Evolutionary conservation across 2,888 invertebrate species (phyloP).

Genomic region (Pandemis corylana): DNA sequence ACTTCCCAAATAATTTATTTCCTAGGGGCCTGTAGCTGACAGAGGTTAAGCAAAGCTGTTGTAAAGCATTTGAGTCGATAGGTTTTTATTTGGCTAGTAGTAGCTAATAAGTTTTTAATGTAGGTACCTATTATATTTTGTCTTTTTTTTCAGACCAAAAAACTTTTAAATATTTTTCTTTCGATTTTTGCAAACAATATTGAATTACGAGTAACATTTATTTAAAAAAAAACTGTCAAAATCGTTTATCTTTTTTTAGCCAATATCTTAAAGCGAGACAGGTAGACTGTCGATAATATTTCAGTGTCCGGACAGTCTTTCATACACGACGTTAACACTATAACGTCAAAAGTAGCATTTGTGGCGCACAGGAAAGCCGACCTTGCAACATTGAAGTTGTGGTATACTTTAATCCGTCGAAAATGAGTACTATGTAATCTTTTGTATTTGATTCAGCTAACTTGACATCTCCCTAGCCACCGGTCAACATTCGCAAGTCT

Average conservation of each 20-base stretch:
- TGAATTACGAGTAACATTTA: no score
- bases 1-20: no score
- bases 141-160: no score
- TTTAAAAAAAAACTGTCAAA: neutral
- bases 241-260: neutral
- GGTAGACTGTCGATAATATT: slow-evolving; percentile 2
- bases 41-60: no score
- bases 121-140: no score
- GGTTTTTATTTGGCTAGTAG: no score
- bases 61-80: no score
- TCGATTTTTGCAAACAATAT: no score
- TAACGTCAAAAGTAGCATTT: neutral
- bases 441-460: neutral
- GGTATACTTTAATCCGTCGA: neutral
- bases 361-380: neutral
- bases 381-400: neutral
- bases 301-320: neutral
- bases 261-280: neutral
- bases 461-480: slow-evolving; percentile 11
- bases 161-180: no score
- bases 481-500: slow-evolving; percentile 12
- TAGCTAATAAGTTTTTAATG: no score
- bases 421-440: neutral
- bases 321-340: neutral
- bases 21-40: no score